A percentile compares a stretch with the other conserved stretches of the same genome.
Conservation (phyloP, 1,140 invertebrate species). For the Pinna nobilis region DNA sequence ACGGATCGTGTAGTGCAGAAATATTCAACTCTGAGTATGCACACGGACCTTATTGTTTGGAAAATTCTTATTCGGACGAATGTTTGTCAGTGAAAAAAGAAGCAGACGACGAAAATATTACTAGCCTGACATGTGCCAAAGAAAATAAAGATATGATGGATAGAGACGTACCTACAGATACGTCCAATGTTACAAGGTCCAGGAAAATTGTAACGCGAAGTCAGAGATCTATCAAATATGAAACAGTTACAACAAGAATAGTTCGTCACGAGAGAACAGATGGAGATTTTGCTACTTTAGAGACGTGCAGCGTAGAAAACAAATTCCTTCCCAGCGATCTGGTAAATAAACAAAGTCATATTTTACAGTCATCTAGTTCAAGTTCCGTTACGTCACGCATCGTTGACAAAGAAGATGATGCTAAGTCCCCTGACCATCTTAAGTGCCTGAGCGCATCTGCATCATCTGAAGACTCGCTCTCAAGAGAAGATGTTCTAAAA, state of each 20-base stretch:
- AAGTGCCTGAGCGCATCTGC: no score
- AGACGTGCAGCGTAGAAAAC: background rate
- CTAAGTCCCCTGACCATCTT: no score
- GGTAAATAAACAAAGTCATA: background rate
- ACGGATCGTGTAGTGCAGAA: no score
- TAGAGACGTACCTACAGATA: no score
- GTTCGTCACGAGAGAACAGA: background rate
- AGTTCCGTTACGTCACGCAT: slow-evolving; percentile 1
- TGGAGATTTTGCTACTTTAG: background rate
- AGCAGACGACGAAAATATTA: background rate
- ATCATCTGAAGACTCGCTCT: no score
- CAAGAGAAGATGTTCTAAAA: no score
- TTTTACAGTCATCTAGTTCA: background rate
- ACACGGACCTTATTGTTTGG: no score
- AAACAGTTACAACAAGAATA: slow-evolving; percentile 20
- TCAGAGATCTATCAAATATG: slow-evolving; percentile 3
- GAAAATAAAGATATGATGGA: background rate
- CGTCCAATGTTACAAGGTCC: no score
- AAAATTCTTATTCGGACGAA: no score
- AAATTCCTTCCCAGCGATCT: background rate
- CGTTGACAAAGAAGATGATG: no score
- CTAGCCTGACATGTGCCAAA: background rate
- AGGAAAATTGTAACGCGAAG: slow-evolving; percentile 4
- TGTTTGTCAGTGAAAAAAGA: background rate
- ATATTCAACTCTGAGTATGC: no score